Conservation (phyloP, 2,797 vertebrate genomes). For the Nothura maculosa region DNA sequence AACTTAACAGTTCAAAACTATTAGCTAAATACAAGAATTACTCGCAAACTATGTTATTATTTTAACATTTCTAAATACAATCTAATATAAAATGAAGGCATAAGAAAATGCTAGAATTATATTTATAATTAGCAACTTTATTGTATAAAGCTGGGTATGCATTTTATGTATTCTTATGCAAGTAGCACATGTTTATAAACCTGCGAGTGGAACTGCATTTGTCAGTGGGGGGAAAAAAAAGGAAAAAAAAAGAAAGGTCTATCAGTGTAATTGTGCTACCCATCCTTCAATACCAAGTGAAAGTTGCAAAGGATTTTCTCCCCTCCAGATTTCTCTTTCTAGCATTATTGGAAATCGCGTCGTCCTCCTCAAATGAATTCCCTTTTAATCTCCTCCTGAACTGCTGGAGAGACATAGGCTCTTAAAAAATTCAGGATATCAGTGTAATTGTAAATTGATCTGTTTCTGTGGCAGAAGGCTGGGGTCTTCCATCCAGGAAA, state of each 20-base stretch:
- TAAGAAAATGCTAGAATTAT: neutral
- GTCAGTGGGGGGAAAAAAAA: neutral
- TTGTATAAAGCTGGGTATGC: neutral
- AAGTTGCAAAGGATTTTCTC: constrained; percentile 30
- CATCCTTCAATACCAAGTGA: constrained; percentile 36
- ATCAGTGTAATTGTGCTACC: neutral
- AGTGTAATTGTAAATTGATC: constrained; percentile 76
- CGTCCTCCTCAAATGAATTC: constrained; percentile 86
- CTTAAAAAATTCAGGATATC: constrained; percentile 89
- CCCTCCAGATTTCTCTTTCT: constrained; percentile 57
- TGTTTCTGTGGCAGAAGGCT: constrained; percentile 59
- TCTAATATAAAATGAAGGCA: neutral
- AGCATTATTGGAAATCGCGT: constrained; percentile 73
- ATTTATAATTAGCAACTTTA: neutral
- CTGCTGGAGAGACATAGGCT: constrained; percentile 81
- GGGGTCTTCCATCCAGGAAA: constrained; percentile 30
- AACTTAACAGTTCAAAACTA: neutral
- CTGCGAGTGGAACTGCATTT: constrained; percentile 7
- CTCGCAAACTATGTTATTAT: neutral
- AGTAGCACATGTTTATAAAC: neutral
- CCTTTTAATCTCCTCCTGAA: constrained; percentile 87
- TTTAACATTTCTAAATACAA: neutral
- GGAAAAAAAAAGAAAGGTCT: neutral
- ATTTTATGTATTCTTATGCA: neutral
- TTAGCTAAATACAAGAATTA: neutral